phyloP scores from a whole-genome alignment of 2,888 invertebrate species.

The Antheraea yamamai region DNA sequence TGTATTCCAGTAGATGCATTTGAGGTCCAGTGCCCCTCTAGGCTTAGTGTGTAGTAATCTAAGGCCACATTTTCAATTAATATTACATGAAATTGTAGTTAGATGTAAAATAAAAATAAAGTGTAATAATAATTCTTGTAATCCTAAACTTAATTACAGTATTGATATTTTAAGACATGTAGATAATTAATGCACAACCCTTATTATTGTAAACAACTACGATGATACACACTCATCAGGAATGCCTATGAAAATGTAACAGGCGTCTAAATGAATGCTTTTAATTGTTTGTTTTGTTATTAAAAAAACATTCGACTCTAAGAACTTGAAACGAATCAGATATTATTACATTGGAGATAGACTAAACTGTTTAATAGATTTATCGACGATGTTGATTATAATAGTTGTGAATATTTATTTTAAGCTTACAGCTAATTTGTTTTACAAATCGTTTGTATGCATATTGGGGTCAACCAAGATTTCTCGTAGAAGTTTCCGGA shows the following conservation, averaged over 20 bases:
- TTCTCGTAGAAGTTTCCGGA: neutral
- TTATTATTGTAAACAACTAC: slow-evolving; percentile 5
- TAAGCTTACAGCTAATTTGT: slow-evolving; percentile 14
- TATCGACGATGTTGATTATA: slow-evolving; percentile 14
- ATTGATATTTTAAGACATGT: neutral
- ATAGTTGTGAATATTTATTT: slow-evolving; percentile 15
- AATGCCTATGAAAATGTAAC: slow-evolving; percentile 12
- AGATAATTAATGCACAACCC: neutral
- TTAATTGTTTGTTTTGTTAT: slow-evolving; percentile 22
- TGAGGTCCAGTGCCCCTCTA: too few relatives aligned
- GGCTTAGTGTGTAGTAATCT: too few relatives aligned
- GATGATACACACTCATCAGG: slow-evolving; percentile 7
- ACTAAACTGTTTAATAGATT: slow-evolving; percentile 22
- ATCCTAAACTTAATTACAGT: neutral
- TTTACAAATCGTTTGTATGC: neutral
- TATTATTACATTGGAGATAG: slow-evolving; percentile 19
- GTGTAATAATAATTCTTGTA: too few relatives aligned
- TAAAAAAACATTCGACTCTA: slow-evolving; percentile 18
- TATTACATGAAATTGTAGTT: too few relatives aligned
- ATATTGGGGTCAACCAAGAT: neutral
- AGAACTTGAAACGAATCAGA: slow-evolving; percentile 22
- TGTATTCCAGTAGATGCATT: too few relatives aligned
- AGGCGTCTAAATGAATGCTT: slow-evolving; percentile 20
- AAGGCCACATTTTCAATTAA: too few relatives aligned
- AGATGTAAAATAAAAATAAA: too few relatives aligned